phyloP scores from a whole-genome alignment of 2,888 invertebrate genomes.

The Shargacucullia verbasci region DNA sequence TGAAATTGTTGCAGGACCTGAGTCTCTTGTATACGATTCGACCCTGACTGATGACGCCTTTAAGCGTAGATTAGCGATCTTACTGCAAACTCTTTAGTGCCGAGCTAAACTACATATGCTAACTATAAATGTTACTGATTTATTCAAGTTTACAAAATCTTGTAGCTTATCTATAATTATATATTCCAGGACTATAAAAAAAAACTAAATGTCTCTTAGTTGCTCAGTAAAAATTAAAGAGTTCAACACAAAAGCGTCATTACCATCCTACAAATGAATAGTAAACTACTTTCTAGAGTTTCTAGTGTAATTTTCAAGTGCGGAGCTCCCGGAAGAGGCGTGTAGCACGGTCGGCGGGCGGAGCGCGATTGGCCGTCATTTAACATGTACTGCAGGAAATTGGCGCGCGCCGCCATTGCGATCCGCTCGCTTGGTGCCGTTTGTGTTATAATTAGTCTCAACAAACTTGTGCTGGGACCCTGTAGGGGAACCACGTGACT shows the following conservation, averaged over 20 bases:
- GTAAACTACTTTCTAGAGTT: slow-evolving; percentile 26
- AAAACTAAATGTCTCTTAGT: no score
- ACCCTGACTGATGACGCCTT: no score
- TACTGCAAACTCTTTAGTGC: no score
- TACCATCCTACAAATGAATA: slow-evolving; percentile 31
- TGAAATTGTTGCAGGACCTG: no score
- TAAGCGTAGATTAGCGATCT: no score
- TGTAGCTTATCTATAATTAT: no score
- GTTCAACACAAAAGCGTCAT: slow-evolving; percentile 18
- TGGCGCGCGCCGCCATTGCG: slow-evolving; percentile 69
- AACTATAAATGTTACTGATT: no score
- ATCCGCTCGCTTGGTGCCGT: slow-evolving; percentile 59
- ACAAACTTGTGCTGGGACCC: slow-evolving; percentile 57
- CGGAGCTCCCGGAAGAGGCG: slow-evolving; percentile 57
- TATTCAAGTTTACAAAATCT: no score
- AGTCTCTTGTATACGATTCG: no score
- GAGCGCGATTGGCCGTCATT: slow-evolving; percentile 72
- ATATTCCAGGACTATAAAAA: no score
- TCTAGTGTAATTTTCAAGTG: slow-evolving; percentile 40
- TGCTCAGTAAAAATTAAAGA: neutral
- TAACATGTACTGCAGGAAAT: slow-evolving; percentile 78
- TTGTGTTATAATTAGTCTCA: slow-evolving; percentile 70
- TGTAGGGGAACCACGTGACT: slow-evolving; percentile 26
- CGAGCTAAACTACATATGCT: no score
- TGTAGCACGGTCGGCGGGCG: slow-evolving; percentile 42